A percentile compares a stretch with the other conserved stretches of the same genome.
phyloP scores from a whole-genome alignment of 2,797 vertebrate genomes.

The Echeneis naucrates region DNA sequence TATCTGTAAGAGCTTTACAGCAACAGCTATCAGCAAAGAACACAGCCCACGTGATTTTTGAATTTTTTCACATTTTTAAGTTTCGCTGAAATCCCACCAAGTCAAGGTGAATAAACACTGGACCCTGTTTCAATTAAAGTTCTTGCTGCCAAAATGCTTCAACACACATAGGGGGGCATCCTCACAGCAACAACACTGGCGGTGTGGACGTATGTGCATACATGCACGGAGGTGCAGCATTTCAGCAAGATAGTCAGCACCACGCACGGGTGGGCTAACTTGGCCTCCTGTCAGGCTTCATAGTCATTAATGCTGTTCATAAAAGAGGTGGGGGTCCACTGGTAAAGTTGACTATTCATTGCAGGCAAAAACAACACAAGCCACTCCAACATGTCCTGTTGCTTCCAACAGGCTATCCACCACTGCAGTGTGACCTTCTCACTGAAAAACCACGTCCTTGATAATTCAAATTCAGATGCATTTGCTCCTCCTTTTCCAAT shows the following conservation, averaged over 20 bases:
- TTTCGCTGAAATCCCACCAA: not conserved
- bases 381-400: too few species aligned
- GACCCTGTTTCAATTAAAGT: not conserved
- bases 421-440: too few species aligned
- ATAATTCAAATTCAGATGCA: slow-evolving; percentile 3
- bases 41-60: not conserved
- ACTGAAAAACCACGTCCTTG: slow-evolving; percentile 13
- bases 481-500: slow-evolving; percentile 9
- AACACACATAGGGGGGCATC: too few species aligned
- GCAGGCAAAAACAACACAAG: too few species aligned
- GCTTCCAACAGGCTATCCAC: too few species aligned
- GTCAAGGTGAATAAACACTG: not conserved
- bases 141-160: not conserved
- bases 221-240: not conserved
- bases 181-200: not conserved
- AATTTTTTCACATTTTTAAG: too few species aligned
- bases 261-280: too few species aligned
- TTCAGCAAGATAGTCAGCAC: too few species aligned
- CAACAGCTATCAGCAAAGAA: not conserved
- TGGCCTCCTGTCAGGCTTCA: not conserved
- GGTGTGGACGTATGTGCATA: not conserved
- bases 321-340: not conserved
- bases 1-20: not conserved
- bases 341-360: too few species aligned
- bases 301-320: not conserved